Evolutionary conservation across 2,797 vertebrate species (phyloP).

Genomic region (Clarias pachynema): DNA sequence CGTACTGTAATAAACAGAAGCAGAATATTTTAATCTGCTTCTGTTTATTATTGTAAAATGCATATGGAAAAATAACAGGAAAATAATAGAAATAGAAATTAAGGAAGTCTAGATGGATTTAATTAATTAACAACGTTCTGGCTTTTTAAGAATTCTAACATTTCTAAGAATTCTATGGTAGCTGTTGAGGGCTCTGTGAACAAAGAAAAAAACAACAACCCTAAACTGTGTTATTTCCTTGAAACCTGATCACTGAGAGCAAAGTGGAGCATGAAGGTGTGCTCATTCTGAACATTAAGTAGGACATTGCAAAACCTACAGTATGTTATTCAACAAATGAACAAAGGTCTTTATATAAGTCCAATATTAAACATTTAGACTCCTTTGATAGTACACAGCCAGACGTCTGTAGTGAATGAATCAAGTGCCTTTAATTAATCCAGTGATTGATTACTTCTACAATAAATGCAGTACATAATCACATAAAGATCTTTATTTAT

Average conservation of each 20-base stretch:
- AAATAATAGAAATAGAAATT: not conserved
- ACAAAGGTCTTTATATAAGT: not conserved
- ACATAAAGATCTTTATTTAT: not conserved
- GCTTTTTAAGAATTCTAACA: not conserved
- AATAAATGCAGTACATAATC: not conserved
- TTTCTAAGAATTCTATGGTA: not conserved
- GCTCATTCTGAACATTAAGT: constrained; percentile 23
- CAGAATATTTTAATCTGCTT: not conserved
- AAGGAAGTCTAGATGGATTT: not conserved
- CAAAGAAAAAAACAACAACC: not conserved
- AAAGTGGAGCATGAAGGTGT: constrained; percentile 7
- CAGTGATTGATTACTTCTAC: not conserved
- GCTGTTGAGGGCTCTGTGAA: not conserved
- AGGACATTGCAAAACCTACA: constrained; percentile 17
- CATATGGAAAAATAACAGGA: not conserved
- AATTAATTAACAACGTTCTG: not conserved
- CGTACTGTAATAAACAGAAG: not conserved
- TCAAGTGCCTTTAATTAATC: not conserved
- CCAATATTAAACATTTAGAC: not conserved
- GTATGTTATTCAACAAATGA: not conserved
- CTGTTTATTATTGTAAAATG: not conserved
- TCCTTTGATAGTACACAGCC: not conserved
- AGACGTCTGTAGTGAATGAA: not conserved
- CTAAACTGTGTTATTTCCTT: constrained; percentile 10
- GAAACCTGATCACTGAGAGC: constrained; percentile 25